Evolutionary conservation across 2,797 vertebrate species (phyloP), one percentile per base, ranked within the genome.

Genomic region (Enteromius fasciolatus): DNA sequence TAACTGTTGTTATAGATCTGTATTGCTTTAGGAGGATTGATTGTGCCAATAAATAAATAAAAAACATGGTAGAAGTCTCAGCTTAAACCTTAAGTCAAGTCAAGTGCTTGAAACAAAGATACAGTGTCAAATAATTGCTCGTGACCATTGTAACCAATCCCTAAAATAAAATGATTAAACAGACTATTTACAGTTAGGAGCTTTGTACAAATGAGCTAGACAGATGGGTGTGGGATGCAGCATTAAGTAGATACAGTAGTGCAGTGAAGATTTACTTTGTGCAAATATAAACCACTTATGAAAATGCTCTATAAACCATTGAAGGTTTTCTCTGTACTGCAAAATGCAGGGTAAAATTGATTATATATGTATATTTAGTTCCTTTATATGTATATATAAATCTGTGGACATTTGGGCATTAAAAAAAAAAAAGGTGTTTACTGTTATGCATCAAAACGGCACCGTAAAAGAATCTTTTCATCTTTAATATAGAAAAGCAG

Each of bases 1-100:
- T 85, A 78, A 82, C 73, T 74, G 79, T 81, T 84, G 59, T 68
- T 69, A 81, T 73, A 59, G 82, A 69, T 80, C 54, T 80, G 67
- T 80, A 69, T 64, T 12, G 28, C 33, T 31, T 69, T 14, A 25
- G 5, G 59, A 74, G 72, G 78, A 69, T 61, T 46, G 31, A 48
- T 54, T 48, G 25, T 64, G 23, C 17, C 41, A 63, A 67, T 48
- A 54, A n/a, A 41, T 9, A 41, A 41, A 66, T 46, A 67, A 48
- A 41, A 41, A 41, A 41, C 44, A 39, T n/a, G 17, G 46, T 17
- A 68, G 73, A 23, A 36, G 46, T 15, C 20, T n/a, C 66, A 33
- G 20, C 46, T 50, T 66, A 78, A 61, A 77, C 46, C 75, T 48
- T 46, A 46, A 77, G 20, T 57, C 1, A 48, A 72, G 17, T 52